Evolutionary conservation across 1,140 invertebrate genomes (phyloP).

Genomic region (Ostrea edulis): DNA sequence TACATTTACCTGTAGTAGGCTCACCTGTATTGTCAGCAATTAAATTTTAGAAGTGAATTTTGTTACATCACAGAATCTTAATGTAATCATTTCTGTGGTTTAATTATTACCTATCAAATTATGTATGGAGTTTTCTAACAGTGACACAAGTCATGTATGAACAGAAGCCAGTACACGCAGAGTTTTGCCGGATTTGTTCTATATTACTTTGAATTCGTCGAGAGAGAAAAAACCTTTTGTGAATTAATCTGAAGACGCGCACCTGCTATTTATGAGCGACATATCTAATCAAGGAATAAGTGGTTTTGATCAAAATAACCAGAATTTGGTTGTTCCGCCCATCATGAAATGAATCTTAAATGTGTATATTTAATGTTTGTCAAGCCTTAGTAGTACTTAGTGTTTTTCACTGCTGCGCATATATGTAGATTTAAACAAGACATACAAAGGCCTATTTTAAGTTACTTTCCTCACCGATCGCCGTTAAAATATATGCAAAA

Average conservation of each 20-base stretch:
- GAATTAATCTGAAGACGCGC: not conserved
- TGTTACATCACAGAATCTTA: not conserved
- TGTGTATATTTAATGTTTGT: not conserved
- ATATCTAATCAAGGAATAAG: not conserved
- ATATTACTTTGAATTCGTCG: not conserved
- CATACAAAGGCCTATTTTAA: not conserved
- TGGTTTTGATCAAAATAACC: not conserved
- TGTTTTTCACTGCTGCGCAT: not conserved
- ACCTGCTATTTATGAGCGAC: not conserved
- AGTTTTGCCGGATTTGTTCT: not conserved
- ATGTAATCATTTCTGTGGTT: not conserved
- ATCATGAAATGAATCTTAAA: not conserved
- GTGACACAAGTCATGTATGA: not conserved
- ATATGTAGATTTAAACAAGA: not conserved
- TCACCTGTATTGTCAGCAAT: not conserved
- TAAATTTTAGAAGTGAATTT: not conserved
- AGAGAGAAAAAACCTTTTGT: not conserved
- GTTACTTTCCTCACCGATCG: not conserved
- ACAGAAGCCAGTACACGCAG: not conserved
- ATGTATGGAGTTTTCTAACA: not conserved
- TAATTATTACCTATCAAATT: not conserved
- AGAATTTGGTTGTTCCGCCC: not conserved
- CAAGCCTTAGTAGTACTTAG: not conserved
- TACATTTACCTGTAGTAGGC: not conserved
- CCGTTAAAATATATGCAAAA: not conserved